These are phyloP conservation scores for Rhinoderma darwinii DNA, from an alignment of 2,113 vertebrate genomes.

Conservation along the genomic window DNA sequence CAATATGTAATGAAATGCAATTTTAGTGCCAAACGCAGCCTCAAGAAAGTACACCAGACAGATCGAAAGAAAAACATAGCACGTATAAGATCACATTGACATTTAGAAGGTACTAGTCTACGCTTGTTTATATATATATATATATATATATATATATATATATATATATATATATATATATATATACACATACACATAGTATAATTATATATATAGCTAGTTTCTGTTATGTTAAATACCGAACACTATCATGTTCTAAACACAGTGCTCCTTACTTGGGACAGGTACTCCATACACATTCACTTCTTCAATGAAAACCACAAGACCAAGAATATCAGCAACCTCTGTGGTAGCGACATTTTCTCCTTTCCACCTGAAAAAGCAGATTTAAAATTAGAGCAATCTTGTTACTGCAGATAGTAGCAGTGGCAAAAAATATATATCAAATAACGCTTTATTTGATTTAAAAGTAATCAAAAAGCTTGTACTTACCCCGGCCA, in stretches of 20 bases:
- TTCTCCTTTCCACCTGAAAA: slow-evolving; percentile 89
- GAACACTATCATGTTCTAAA: background rate
- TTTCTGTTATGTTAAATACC: too few relatives aligned
- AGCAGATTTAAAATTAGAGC: background rate
- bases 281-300: slow-evolving; percentile 85
- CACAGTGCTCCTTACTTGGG: slow-evolving; percentile 74
- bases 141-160: too few relatives aligned
- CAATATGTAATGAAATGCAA: background rate
- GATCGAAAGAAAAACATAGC: too few relatives aligned
- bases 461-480: too few relatives aligned
- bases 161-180: too few relatives aligned
- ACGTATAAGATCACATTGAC: too few relatives aligned
- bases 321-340: slow-evolving; percentile 68
- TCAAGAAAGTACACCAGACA: background rate
- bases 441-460: too few relatives aligned
- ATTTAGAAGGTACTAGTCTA: too few relatives aligned
- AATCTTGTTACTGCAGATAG: background rate
- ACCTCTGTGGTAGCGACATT: slow-evolving; percentile 85
- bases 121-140: too few relatives aligned
- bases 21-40: background rate
- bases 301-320: slow-evolving; percentile 76
- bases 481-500: too few relatives aligned
- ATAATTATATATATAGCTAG: too few relatives aligned
- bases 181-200: too few relatives aligned
- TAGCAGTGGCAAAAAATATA: background rate